These are phyloP conservation scores for Artemisiospiza belli DNA, from an alignment of 2,113 vertebrate species.

Conservation along the genomic window DNA sequence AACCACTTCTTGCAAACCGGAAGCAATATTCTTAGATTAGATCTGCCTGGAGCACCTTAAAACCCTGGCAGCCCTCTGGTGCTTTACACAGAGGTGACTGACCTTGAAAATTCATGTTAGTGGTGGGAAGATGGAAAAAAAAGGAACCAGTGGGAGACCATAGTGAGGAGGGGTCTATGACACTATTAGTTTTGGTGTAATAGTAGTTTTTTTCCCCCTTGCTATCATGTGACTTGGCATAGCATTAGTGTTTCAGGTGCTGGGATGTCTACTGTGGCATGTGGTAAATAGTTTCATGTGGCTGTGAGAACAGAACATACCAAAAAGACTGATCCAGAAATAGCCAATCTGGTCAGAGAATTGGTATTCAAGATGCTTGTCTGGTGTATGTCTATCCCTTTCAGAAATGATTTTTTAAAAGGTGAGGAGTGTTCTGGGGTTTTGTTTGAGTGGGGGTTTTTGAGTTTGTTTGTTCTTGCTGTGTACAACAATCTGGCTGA, in stretches of 20 bases:
- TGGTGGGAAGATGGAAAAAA: neutral
- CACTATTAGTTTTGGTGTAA: neutral
- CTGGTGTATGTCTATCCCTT: neutral
- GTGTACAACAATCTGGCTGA: neutral
- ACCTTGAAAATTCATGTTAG: neutral
- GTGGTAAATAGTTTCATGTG: neutral
- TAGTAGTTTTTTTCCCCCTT: fast-evolving
- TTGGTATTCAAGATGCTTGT: neutral
- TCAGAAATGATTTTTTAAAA: neutral
- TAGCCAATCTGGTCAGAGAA: neutral
- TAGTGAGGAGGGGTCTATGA: neutral
- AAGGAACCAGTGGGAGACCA: neutral
- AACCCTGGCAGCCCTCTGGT: neutral
- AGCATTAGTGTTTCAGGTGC: constrained; percentile 9
- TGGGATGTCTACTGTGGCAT: neutral
- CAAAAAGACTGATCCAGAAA: neutral
- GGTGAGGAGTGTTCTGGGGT: neutral
- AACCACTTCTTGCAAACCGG: neutral
- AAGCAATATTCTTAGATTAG: neutral
- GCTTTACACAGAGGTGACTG: neutral
- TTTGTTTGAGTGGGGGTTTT: neutral
- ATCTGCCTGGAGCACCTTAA: neutral
- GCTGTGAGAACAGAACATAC: neutral
- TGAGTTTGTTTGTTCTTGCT: neutral
- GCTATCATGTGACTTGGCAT: fast-evolving